These are phyloP conservation scores for Prunella himalayana DNA, from an alignment of 2,113 vertebrate species.

Conservation along the genomic window DNA sequence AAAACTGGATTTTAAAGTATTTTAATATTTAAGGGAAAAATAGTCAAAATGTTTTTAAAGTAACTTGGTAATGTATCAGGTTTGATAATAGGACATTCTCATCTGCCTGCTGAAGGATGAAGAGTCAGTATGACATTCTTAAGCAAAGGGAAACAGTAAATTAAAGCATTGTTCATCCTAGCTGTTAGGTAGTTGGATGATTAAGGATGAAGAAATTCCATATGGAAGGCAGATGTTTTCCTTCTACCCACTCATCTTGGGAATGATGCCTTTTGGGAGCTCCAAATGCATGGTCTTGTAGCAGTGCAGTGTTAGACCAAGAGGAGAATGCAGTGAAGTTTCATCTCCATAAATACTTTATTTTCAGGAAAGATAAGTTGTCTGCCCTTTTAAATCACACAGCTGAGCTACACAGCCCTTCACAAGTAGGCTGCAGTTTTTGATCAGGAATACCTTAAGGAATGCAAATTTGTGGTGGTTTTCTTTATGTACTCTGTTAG, in stretches of 20 bases:
- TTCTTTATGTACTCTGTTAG: background rate
- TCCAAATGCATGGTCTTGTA: background rate
- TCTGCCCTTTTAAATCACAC: background rate
- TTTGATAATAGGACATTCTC: background rate
- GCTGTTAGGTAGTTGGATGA: background rate
- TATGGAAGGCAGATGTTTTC: conserved; percentile 37
- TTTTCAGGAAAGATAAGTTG: background rate
- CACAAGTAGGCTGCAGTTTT: background rate
- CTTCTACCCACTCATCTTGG: background rate
- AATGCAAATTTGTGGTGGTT: background rate
- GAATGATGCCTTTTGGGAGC: background rate
- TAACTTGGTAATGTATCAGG: background rate
- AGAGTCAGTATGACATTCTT: conserved; percentile 16
- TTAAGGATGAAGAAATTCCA: background rate
- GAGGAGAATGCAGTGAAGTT: background rate
- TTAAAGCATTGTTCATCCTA: conserved; percentile 16
- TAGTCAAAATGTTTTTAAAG: background rate
- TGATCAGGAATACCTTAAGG: background rate
- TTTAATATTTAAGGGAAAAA: background rate
- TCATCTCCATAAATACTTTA: background rate
- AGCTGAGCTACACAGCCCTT: background rate
- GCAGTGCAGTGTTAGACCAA: background rate
- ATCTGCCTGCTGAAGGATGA: background rate
- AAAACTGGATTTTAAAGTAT: background rate
- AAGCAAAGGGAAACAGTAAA: conserved; percentile 14